Evolutionary conservation across 2,113 vertebrate genomes (phyloP).

Genomic region (Gallinago paraguaiae): DNA sequence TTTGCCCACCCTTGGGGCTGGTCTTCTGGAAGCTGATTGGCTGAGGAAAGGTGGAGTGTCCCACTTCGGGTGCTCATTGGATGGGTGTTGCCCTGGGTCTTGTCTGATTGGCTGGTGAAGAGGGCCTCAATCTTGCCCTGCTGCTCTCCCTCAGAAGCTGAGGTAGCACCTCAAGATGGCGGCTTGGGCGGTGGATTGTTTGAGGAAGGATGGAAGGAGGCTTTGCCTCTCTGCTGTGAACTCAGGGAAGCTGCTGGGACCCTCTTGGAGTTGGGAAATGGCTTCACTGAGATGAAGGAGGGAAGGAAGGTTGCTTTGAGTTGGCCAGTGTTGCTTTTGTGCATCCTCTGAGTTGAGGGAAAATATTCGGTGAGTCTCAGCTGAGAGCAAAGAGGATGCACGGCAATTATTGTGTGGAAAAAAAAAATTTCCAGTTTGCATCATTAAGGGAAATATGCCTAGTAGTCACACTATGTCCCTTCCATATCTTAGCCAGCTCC

Average conservation of each 20-base stretch:
- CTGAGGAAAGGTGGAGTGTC: neutral
- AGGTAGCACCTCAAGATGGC: neutral
- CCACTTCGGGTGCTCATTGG: neutral
- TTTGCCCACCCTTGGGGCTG: accelerated
- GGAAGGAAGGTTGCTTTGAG: too few species aligned
- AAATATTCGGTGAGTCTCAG: neutral
- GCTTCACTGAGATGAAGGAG: neutral
- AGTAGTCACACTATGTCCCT: accelerated
- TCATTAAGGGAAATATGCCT: neutral
- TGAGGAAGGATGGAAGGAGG: neutral
- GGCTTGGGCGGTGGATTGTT: neutral
- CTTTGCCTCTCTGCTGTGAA: neutral
- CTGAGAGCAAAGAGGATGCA: neutral
- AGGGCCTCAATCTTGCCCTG: neutral
- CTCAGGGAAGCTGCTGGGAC: too few species aligned
- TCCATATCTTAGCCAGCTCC: too few species aligned
- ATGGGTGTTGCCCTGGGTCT: too few species aligned
- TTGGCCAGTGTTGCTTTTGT: neutral
- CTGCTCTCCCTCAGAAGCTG: neutral
- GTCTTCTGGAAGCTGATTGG: neutral
- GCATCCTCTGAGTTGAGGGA: neutral
- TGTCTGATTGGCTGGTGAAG: neutral
- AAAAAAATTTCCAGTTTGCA: neutral
- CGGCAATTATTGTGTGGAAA: neutral
- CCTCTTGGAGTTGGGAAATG: neutral